These are phyloP conservation scores for Boulengeromyrus knoepffleri DNA, from an alignment of 2,113 vertebrate species.

Conservation along the genomic window DNA sequence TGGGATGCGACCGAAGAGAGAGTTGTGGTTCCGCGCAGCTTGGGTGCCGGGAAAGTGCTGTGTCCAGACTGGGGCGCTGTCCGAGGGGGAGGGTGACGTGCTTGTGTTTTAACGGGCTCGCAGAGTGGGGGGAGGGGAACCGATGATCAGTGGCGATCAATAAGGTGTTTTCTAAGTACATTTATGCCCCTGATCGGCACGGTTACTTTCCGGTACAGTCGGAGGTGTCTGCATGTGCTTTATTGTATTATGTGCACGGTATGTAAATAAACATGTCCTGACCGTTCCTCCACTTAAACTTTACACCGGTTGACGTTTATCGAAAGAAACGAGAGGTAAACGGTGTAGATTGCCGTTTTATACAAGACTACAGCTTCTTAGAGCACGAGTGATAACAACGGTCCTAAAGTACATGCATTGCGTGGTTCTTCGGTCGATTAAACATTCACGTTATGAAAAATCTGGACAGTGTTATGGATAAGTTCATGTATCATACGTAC, in stretches of 20 bases:
- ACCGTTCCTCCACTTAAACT: background rate
- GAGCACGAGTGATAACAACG: background rate
- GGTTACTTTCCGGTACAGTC: background rate
- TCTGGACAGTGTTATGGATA: background rate
- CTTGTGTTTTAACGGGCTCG: slow-evolving; percentile 5
- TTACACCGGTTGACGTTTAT: background rate
- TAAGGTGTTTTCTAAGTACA: background rate
- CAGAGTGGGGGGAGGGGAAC: slow-evolving; percentile 2
- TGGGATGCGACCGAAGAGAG: background rate
- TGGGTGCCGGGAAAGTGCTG: background rate
- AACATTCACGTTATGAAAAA: background rate
- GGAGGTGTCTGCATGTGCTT: background rate
- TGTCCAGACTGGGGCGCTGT: slow-evolving; percentile 2
- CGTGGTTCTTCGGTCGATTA: background rate
- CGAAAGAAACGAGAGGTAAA: background rate
- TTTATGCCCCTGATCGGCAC: background rate
- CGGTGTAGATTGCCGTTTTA: background rate
- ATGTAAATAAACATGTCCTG: background rate
- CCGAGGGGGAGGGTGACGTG: background rate
- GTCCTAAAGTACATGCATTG: background rate
- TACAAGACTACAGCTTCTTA: background rate
- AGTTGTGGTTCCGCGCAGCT: background rate
- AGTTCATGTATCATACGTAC: background rate
- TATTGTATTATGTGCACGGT: background rate
- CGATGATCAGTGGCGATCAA: background rate